These are phyloP conservation scores for Ptychoptera contaminata DNA, from an alignment of 2,888 invertebrate species.

Conservation along the genomic window DNA sequence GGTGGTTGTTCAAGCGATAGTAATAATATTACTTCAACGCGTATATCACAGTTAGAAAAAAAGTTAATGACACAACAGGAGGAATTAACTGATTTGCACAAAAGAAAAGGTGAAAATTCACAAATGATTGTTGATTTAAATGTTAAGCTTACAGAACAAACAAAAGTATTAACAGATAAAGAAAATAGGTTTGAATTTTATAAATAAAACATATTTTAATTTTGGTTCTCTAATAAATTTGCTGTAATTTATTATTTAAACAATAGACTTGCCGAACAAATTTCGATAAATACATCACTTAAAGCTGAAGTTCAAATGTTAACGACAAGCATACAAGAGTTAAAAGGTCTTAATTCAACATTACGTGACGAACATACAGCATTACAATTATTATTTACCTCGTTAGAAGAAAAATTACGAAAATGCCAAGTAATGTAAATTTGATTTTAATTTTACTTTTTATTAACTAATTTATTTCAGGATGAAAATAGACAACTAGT, in stretches of 20 bases:
- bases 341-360: slow-evolving; percentile 73
- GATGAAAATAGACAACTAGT: slow-evolving; percentile 75
- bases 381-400: slow-evolving; percentile 74
- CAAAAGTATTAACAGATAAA: slow-evolving; percentile 55
- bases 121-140: slow-evolving; percentile 87
- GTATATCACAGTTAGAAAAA: slow-evolving; percentile 65
- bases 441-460: neutral
- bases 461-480: slow-evolving; percentile 29
- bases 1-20: slow-evolving; percentile 17
- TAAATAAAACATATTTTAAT: no score
- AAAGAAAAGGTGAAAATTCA: slow-evolving; percentile 80
- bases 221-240: slow-evolving; percentile 5
- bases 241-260: slow-evolving; percentile 14
- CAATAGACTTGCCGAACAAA: slow-evolving; percentile 57
- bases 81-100: slow-evolving; percentile 79
- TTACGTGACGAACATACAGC: slow-evolving; percentile 91
- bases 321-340: slow-evolving; percentile 52
- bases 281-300: slow-evolving; percentile 46
- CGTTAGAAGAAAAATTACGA: slow-evolving; percentile 77
- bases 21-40: slow-evolving; percentile 18
- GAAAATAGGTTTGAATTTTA: slow-evolving; percentile 44
- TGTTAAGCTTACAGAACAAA: slow-evolving; percentile 68
- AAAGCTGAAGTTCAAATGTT: slow-evolving; percentile 59
- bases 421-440: slow-evolving; percentile 49
- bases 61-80: slow-evolving; percentile 78